Conservation (phyloP, 2,888 invertebrate genomes). For the Tachystola acroxantha region DNA sequence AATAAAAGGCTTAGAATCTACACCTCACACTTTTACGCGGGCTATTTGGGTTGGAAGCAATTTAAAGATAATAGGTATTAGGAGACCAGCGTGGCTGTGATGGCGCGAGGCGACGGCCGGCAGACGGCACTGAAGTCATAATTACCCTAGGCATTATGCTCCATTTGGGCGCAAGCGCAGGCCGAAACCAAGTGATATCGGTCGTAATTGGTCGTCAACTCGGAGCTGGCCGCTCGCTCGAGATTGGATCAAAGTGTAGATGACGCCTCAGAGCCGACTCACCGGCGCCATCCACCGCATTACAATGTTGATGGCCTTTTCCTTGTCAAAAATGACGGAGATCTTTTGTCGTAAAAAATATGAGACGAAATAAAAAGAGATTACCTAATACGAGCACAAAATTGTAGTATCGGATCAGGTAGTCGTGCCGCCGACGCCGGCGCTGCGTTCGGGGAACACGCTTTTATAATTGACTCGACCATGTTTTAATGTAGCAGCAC, state of each 20-base stretch:
- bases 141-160: constrained; percentile 75
- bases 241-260: constrained; percentile 69
- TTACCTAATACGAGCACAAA: constrained; percentile 65
- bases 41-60: constrained; percentile 46
- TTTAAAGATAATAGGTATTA: constrained; percentile 53
- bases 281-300: constrained; percentile 67
- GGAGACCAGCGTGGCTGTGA: constrained; percentile 45
- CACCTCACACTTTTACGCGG: constrained; percentile 31
- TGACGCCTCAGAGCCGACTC: constrained; percentile 50
- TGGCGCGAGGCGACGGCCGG: constrained; percentile 27
- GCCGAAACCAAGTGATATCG: constrained; percentile 70
- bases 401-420: constrained; percentile 65
- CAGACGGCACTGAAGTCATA: constrained; percentile 59
- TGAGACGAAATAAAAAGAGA: constrained; percentile 65
- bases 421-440: constrained; percentile 24
- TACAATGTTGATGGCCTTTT: constrained; percentile 76
- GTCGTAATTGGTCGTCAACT: constrained; percentile 73
- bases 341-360: constrained; percentile 71
- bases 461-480: not conserved
- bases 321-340: constrained; percentile 78
- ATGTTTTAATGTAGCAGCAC: not conserved
- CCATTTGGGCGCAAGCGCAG: constrained; percentile 61
- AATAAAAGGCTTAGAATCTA: constrained; percentile 35
- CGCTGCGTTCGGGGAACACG: constrained; percentile 7
- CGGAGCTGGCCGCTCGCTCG: constrained; percentile 33